Evolutionary conservation across 2,797 vertebrate species (phyloP), one percentile per base, ranked within the genome.

Genomic region (Halcyon smyrnensis): DNA sequence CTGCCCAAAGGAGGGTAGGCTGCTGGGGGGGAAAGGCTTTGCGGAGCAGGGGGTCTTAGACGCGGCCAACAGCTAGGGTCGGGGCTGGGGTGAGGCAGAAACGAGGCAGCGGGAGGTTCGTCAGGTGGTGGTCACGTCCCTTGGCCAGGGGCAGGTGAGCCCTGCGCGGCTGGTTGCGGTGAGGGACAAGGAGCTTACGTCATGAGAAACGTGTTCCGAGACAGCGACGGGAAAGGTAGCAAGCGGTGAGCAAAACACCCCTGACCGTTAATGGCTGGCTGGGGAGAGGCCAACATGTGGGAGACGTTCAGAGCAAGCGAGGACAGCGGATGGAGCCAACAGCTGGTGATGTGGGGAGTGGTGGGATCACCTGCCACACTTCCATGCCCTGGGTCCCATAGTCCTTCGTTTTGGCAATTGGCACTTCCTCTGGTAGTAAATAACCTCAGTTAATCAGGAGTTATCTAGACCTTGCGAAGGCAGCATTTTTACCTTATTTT

Each of bases 71-170:
- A 30, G 34, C n/a, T 8, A 11, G 16, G 27, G 24, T 10, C 3
- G 41, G 19, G 62, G 20, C 30, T 21, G 30, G 30, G 14, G 27
- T 6, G 7, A 21, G 15, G 73, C 41, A 43, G 37, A 23, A 16
- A 1, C 2, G 2, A 5, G 2, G 9, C 11, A 3, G 50, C 34
- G 6, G 19, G 3, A 15, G n/a, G 4, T 3, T 1, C 1, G 11
- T 0, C 13, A 1, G 46, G 37, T 23, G 88, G 9, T 4, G 19
- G 48, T 11, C 37, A 1, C 0, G 43, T 20, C 34, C 53, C 68
- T 6, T 2, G 41, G 28, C 4, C 62, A 11, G 41, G 24, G 34
- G 21, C 20, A 11, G 41, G 39, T 1, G 76, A 39, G 45, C 25
- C 32, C 30, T 14, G 45, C 7, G n/a, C 13, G 7, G 21, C 32